Evolutionary conservation across 2,113 vertebrate genomes (phyloP).

Genomic region (Oryzias melastigma): DNA sequence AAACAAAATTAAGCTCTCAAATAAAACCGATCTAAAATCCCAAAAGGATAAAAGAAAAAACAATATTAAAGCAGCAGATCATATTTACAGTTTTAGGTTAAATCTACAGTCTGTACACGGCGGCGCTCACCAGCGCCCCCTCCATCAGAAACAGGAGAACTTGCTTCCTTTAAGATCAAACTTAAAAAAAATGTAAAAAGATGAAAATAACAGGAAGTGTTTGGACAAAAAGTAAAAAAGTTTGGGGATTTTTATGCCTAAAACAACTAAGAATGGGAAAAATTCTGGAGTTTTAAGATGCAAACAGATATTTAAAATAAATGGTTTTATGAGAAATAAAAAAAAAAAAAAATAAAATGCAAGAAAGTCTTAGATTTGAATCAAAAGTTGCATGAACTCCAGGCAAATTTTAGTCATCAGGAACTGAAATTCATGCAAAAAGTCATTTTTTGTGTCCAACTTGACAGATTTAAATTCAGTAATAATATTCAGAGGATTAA

Average conservation of each 20-base stretch:
- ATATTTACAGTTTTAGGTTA: slow-evolving; percentile 64
- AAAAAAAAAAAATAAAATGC: too few relatives aligned
- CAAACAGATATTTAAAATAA: too few relatives aligned
- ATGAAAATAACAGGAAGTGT: slow-evolving; percentile 37
- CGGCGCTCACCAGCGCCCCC: slow-evolving; percentile 27
- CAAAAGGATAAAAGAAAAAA: slow-evolving; percentile 48
- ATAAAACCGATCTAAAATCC: slow-evolving; percentile 60
- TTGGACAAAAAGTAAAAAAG: background rate
- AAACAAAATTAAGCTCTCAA: slow-evolving; percentile 55
- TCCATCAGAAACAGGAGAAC: slow-evolving; percentile 53
- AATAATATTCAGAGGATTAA: too few relatives aligned
- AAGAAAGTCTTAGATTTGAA: too few relatives aligned
- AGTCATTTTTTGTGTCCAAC: too few relatives aligned
- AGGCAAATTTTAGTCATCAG: too few relatives aligned
- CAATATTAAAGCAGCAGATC: slow-evolving; percentile 54
- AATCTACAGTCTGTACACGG: slow-evolving; percentile 59
- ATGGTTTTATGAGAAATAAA: too few relatives aligned
- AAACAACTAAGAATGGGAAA: background rate
- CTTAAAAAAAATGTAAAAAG: background rate
- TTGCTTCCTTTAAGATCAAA: slow-evolving; percentile 36
- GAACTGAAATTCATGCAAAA: too few relatives aligned
- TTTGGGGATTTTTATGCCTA: background rate
- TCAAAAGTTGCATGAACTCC: too few relatives aligned
- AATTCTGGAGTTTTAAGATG: background rate
- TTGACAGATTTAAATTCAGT: too few relatives aligned